Percentiles rank a stretch among this genome's conserved stretches.
phyloP scores from a whole-genome alignment of 1,140 invertebrate genomes.

The Brachystomella parvula region DNA sequence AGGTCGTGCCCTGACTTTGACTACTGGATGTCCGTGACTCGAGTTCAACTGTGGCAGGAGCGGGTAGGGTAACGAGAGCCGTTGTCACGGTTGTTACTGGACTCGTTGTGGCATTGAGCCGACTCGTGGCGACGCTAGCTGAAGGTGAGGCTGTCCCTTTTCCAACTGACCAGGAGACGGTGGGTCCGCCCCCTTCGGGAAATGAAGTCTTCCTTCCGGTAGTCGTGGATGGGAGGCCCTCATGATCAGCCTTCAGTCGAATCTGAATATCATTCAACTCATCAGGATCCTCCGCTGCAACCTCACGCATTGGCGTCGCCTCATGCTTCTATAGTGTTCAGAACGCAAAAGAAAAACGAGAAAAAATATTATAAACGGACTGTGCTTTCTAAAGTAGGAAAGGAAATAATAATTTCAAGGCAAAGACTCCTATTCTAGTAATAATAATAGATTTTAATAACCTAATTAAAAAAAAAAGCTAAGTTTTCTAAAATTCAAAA shows the following conservation, averaged over 20 bases:
- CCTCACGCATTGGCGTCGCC: constrained; percentile 39
- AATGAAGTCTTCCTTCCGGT: neutral
- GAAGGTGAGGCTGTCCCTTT: constrained; percentile 2
- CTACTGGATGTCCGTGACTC: constrained; percentile 33
- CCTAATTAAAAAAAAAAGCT: too few species aligned
- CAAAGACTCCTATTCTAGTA: too few species aligned
- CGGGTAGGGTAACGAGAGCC: constrained; percentile 33
- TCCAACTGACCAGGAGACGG: neutral
- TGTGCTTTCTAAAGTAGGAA: too few species aligned
- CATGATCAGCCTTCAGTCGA: constrained; percentile 39
- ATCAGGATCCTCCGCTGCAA: constrained; percentile 42
- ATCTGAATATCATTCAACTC: constrained; percentile 49
- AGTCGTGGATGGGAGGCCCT: constrained; percentile 12
- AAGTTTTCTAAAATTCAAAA: too few species aligned
- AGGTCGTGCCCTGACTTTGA: constrained; percentile 16
- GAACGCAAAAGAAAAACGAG: constrained; percentile 1
- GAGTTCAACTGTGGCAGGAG: constrained; percentile 34
- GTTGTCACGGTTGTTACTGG: constrained; percentile 38
- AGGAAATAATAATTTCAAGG: too few species aligned
- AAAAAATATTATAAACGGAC: too few species aligned
- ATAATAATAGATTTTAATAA: too few species aligned
- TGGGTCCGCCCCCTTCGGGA: neutral
- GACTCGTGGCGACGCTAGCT: constrained; percentile 30
- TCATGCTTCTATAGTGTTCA: constrained; percentile 40
- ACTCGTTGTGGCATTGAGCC: constrained; percentile 36